Percentiles rank a stretch among this genome's conserved stretches.
phyloP scores from a whole-genome alignment of 2,797 vertebrate genomes.

The Glossophaga mutica region DNA sequence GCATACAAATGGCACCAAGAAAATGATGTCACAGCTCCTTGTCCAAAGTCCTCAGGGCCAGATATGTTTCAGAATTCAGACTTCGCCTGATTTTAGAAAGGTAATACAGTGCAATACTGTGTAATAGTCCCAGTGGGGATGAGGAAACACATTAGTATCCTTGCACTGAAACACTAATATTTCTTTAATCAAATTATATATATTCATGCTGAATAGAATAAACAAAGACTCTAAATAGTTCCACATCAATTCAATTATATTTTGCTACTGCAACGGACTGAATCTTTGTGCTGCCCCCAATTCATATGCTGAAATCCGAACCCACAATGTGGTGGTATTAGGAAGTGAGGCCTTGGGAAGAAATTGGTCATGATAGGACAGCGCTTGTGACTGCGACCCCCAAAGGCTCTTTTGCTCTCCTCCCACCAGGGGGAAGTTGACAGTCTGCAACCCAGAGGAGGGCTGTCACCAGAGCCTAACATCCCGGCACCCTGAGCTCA shows the following conservation, averaged over 20 bases:
- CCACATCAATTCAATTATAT: not conserved
- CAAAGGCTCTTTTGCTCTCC: not conserved
- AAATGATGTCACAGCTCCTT: not conserved
- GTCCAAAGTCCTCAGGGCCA: not conserved
- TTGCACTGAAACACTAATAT: not conserved
- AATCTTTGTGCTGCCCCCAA: not conserved
- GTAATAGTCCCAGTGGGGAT: not conserved
- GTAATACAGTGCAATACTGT: not conserved
- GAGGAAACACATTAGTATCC: not conserved
- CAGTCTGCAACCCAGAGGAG: not conserved
- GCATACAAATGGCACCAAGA: not conserved
- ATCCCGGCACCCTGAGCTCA: not conserved
- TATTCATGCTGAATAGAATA: not conserved
- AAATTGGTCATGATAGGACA: not conserved
- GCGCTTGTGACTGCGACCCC: not conserved
- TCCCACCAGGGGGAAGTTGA: not conserved
- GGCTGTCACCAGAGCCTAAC: not conserved
- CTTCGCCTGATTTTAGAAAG: not conserved
- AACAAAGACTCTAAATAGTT: not conserved
- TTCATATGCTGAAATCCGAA: not conserved
- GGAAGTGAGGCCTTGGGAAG: not conserved
- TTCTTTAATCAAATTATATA: not conserved
- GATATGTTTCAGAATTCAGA: not conserved
- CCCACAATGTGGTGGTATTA: not conserved
- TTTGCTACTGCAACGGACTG: not conserved